phyloP scores from a whole-genome alignment of 2,113 vertebrate species.

The Pipra filicauda region DNA sequence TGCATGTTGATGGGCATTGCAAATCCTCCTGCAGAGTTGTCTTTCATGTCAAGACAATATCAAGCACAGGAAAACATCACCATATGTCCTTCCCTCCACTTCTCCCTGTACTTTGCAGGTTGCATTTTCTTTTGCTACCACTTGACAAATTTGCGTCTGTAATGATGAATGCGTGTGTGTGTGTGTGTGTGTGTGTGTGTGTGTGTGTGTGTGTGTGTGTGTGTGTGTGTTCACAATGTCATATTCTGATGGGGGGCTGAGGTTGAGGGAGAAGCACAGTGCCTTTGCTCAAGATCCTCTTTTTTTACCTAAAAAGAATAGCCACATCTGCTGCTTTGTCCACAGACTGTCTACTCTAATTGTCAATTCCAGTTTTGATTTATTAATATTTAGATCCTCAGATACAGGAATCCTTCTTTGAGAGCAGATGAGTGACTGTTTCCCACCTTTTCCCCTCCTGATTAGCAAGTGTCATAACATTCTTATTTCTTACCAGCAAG shows the following conservation, averaged over 20 bases:
- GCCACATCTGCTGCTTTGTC: slow-evolving; percentile 50
- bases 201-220: neutral
- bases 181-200: neutral
- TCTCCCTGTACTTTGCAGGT: slow-evolving; percentile 36
- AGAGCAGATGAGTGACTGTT: slow-evolving; percentile 8
- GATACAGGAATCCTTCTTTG: neutral
- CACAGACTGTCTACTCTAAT: slow-evolving; percentile 15
- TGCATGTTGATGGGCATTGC: slow-evolving; percentile 50
- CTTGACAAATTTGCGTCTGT: slow-evolving; percentile 4
- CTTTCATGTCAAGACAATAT: slow-evolving; percentile 63
- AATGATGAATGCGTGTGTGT: neutral
- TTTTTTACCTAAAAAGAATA: slow-evolving; percentile 5
- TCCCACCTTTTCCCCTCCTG: slow-evolving; percentile 5
- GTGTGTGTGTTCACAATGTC: neutral
- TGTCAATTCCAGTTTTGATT: slow-evolving; percentile 5
- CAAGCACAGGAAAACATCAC: slow-evolving; percentile 49
- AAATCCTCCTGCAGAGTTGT: slow-evolving; percentile 50
- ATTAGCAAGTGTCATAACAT: slow-evolving; percentile 27
- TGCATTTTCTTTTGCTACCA: slow-evolving; percentile 19
- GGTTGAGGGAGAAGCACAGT: neutral
- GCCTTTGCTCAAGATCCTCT: neutral
- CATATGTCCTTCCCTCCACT: slow-evolving; percentile 23
- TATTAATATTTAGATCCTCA: slow-evolving; percentile 41
- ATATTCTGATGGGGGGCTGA: neutral
- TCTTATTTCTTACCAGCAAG: slow-evolving; percentile 38